Evolutionary conservation across 2,888 invertebrate genomes (phyloP), one percentile per base, ranked within the genome.

Genomic region (Nymphalis c-album): DNA sequence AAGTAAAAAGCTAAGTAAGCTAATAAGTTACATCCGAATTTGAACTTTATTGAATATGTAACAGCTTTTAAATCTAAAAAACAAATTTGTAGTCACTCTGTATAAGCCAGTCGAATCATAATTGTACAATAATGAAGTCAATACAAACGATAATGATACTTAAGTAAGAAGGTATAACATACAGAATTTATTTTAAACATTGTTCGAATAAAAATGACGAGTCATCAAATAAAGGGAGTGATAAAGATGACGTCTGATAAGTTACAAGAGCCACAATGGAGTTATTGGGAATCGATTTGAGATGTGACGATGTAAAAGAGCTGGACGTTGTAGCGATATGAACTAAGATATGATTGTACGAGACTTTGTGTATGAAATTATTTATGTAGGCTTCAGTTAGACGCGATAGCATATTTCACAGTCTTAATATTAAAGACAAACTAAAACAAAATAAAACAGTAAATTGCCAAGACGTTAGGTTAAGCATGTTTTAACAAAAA

Each of bases 241-340:
- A 78, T 80, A 75, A 78, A 81, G 84, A 83, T 82, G 79, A 82
- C 82, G 85, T 82, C 77, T 74, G 88, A 88, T 88, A 77, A 74
- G 76, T 75, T 75, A 84, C 82, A 82, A 77, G 77, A 77, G 78
- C 73, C 78, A 85, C 87, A 84, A 87, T 83, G 76, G 81, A 75
- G 76, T 75, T 80, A 80, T 80, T 80, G 76, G 76, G 75, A 84
- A 84, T 85, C 78, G 81, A 84, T 87, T 86, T 80, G 77, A 82
- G 83, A 83, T 83, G 77, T 63, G 58, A 63, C 67, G 67, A 63
- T 59, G 67, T 62, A 63, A 63, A 61, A 67, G 45, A 50, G 40
- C 50, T 58, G 60, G 55, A 57, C 26, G 48, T 17, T 66, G 57
- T 60, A 53, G 31, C 48, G 66, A 66, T 61, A 66, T 10, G 58